Evolutionary conservation across 2,797 vertebrate genomes (phyloP).

Genomic region (Malacoraja senta): DNA sequence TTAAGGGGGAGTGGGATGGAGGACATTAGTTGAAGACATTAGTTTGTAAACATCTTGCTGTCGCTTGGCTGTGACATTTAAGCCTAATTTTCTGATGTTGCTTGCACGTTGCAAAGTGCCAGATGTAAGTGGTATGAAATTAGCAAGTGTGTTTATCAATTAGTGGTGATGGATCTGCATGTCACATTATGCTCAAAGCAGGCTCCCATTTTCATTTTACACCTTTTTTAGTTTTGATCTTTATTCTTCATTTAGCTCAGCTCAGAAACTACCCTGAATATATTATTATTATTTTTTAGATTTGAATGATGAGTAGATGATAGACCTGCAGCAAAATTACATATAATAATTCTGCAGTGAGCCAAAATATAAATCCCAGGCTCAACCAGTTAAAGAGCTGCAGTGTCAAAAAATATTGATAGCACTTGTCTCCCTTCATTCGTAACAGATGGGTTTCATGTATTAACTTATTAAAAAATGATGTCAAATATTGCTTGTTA

Average conservation of each 20-base stretch:
- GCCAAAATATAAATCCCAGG: neutral
- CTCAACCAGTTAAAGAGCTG: neutral
- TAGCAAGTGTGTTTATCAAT: constrained; percentile 34
- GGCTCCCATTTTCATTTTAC: neutral
- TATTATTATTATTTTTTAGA: neutral
- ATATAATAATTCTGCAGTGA: neutral
- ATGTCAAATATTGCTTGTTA: constrained; percentile 14
- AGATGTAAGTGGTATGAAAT: constrained; percentile 31
- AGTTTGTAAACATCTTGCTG: neutral
- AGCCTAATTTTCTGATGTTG: constrained; percentile 28
- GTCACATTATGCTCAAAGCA: neutral
- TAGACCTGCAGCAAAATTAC: neutral
- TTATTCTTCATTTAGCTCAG: neutral
- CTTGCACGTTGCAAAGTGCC: neutral
- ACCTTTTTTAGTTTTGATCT: neutral
- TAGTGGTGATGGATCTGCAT: constrained; percentile 2
- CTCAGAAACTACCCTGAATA: neutral
- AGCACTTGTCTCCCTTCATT: neutral
- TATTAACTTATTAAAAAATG: neutral
- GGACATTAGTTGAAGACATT: too few relatives aligned
- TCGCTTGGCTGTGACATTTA: constrained; percentile 29
- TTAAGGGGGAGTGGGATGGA: neutral
- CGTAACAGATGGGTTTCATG: constrained; percentile 4
- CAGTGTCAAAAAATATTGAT: constrained; percentile 1
- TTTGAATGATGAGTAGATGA: neutral